These are phyloP conservation scores for Cephus runcator DNA, from an alignment of 2,888 invertebrate genomes.

Conservation along the genomic window DNA sequence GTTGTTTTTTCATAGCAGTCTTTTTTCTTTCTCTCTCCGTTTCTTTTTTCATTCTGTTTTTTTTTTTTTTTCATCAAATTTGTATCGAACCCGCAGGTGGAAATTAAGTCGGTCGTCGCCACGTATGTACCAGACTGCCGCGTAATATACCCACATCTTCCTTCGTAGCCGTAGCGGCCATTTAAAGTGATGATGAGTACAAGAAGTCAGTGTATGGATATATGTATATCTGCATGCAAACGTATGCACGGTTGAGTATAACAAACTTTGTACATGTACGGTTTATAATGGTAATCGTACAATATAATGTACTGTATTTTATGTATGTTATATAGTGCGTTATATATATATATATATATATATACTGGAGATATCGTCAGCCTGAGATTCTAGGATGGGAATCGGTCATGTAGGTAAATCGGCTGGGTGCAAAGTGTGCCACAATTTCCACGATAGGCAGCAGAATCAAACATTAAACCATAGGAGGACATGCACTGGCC, in stretches of 20 bases:
- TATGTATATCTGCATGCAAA: slow-evolving; percentile 20
- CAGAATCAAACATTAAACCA: neutral
- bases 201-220: slow-evolving; percentile 12
- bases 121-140: neutral
- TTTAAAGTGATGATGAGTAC: neutral
- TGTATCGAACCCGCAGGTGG: neutral
- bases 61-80: neutral
- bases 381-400: neutral
- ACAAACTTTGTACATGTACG: neutral
- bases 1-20: neutral
- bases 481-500: neutral
- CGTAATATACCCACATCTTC: neutral
- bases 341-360: neutral
- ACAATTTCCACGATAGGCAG: neutral
- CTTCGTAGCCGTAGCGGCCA: neutral
- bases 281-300: neutral
- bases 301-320: neutral
- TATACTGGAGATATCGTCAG: neutral
- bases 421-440: neutral
- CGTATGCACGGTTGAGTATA: too few relatives aligned
- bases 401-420: neutral
- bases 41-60: slow-evolving; percentile 4
- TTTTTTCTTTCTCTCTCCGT: slow-evolving; percentile 13
- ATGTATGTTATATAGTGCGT: neutral
- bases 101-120: neutral